Evolutionary conservation across 2,113 vertebrate genomes (phyloP).

Genomic region (Lipotes vexillifer): DNA sequence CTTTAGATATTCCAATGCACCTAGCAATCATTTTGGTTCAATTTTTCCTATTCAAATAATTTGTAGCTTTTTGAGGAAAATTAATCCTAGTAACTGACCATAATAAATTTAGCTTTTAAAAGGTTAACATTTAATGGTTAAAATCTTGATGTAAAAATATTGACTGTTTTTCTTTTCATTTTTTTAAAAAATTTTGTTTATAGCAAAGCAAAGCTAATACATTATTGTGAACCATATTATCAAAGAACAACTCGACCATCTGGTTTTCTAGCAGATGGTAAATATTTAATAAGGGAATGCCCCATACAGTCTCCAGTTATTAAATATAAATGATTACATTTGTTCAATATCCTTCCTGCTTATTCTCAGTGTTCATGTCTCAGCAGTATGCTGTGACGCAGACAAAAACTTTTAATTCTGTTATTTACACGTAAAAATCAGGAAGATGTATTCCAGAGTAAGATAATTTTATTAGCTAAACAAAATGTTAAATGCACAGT

Average conservation of each 20-base stretch:
- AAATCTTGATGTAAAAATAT: background rate
- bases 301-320: slow-evolving; percentile 58
- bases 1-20: background rate
- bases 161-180: background rate
- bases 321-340: slow-evolving; percentile 62
- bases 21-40: background rate
- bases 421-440: slow-evolving; percentile 53
- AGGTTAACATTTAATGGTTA: background rate
- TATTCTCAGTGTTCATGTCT: slow-evolving; percentile 32
- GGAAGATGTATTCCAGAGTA: slow-evolving; percentile 56
- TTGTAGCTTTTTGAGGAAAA: background rate
- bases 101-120: slow-evolving; percentile 4
- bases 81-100: background rate
- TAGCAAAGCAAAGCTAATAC: background rate
- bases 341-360: slow-evolving; percentile 45
- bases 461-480: slow-evolving; percentile 55
- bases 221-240: slow-evolving; percentile 31
- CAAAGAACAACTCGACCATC: slow-evolving; percentile 56
- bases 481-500: slow-evolving; percentile 39
- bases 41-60: background rate
- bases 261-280: slow-evolving; percentile 68
- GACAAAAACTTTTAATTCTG: slow-evolving; percentile 44
- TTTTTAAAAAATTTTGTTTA: background rate
- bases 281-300: slow-evolving; percentile 68
- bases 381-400: slow-evolving; percentile 17